These are phyloP conservation scores for Triops cancriformis DNA, from an alignment of 1,140 invertebrate genomes.

Conservation along the genomic window DNA sequence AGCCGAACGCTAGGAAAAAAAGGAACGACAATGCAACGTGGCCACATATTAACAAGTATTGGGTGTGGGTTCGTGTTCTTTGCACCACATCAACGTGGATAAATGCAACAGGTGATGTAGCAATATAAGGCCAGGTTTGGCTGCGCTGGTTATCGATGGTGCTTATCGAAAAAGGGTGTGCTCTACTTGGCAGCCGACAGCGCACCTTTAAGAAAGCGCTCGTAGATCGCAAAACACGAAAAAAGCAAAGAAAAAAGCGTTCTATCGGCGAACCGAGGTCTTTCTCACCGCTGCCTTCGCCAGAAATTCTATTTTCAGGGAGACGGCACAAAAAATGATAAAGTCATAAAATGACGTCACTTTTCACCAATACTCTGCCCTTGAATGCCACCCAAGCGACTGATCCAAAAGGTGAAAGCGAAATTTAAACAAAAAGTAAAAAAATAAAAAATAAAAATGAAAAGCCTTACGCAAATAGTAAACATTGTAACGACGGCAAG, in stretches of 20 bases:
- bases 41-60: constrained; percentile 11
- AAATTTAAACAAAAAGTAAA: background rate
- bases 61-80: constrained; percentile 12
- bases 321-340: background rate
- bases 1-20: background rate
- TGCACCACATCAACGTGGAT: background rate
- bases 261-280: background rate
- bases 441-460: background rate
- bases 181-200: constrained; percentile 12
- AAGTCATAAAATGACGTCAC: constrained; percentile 2
- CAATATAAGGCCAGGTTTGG: constrained; percentile 6
- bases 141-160: constrained; percentile 11
- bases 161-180: constrained; percentile 4
- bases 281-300: background rate
- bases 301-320: background rate
- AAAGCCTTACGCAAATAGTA: background rate
- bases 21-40: background rate
- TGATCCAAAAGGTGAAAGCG: background rate
- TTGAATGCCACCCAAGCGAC: background rate
- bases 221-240: background rate
- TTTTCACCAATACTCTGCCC: background rate
- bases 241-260: background rate
- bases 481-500: background rate
- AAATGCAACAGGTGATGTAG: constrained; percentile 6
- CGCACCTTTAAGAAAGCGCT: constrained; percentile 5